Conservation (phyloP, 2,888 invertebrate genomes). For the Cryptocephalus primarius region DNA sequence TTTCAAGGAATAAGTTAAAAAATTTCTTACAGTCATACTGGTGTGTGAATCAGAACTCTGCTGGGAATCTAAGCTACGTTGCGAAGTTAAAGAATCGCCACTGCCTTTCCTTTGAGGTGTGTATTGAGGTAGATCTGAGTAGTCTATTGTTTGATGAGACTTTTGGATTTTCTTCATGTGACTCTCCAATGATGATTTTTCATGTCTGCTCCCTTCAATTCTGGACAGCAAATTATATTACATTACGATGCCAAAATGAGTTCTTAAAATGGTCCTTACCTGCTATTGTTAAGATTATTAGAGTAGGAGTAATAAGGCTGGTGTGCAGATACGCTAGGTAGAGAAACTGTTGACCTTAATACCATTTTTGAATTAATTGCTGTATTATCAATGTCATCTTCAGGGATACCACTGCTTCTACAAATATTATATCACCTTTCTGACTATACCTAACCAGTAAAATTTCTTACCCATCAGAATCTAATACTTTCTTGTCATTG, state of each 20-base stretch:
- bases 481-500: slow-evolving; percentile 17
- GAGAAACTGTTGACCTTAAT: slow-evolving; percentile 36
- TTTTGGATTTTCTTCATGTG: slow-evolving; percentile 22
- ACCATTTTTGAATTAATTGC: slow-evolving; percentile 23
- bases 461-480: slow-evolving; percentile 35
- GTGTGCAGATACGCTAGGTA: slow-evolving; percentile 32
- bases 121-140: slow-evolving; percentile 28
- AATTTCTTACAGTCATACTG: slow-evolving; percentile 17
- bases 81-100: slow-evolving; percentile 43
- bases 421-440: slow-evolving; percentile 7
- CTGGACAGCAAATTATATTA: background rate
- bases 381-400: slow-evolving; percentile 41
- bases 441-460: no score
- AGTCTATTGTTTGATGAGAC: slow-evolving; percentile 31
- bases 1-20: no score
- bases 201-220: no score
- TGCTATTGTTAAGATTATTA: slow-evolving; percentile 13
- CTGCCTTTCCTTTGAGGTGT: slow-evolving; percentile 41
- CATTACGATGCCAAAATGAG: no score
- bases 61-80: slow-evolving; percentile 40
- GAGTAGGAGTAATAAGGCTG: slow-evolving; percentile 16
- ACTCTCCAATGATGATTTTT: no score
- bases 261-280: slow-evolving; percentile 5
- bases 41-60: slow-evolving; percentile 37
- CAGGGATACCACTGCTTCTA: slow-evolving; percentile 47